These are phyloP conservation scores for Cremastobaeus sp. DNA, from an alignment of 2,888 invertebrate species.

Conservation along the genomic window DNA sequence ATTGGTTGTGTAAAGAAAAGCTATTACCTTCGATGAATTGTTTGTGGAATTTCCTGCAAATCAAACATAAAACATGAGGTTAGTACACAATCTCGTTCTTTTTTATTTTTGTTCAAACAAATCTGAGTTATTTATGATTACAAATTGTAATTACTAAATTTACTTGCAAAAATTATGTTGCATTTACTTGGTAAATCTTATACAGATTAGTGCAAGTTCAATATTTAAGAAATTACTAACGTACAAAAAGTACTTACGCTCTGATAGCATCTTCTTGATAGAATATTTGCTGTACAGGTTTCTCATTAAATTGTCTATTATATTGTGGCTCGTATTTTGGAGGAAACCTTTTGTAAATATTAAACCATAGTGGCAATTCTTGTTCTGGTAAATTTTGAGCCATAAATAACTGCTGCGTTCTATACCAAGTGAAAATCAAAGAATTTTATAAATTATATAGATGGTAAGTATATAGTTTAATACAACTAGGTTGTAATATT, in stretches of 20 bases:
- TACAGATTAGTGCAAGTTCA: not conserved
- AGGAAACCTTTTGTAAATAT: conserved; percentile 93
- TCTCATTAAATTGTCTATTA: conserved; percentile 83
- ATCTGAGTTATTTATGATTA: no score
- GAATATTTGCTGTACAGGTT: conserved; percentile 84
- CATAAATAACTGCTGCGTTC: conserved; percentile 87
- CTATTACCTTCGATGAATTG: conserved; percentile 80
- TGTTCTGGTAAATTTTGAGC: conserved; percentile 88
- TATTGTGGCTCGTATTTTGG: conserved; percentile 90
- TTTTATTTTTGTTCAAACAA: no score
- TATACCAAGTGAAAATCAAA: conserved; percentile 70
- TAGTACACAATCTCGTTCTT: no score
- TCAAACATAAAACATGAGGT: conserved; percentile 61
- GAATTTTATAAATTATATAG: conserved; percentile 1
- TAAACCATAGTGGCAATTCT: conserved; percentile 95
- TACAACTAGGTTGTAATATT: no score
- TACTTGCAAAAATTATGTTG: no score
- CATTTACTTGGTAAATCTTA: no score
- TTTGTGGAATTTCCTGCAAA: conserved; percentile 84
- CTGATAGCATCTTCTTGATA: conserved; percentile 90
- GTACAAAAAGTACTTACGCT: conserved; percentile 83
- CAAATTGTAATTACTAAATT: no score
- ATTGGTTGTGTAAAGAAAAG: conserved; percentile 80
- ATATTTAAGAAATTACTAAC: not conserved
- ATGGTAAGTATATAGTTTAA: no score